Base-by-base conservation (phyloP, 2,797 vertebrate species). In the Hydrolagus colliei region DNA sequence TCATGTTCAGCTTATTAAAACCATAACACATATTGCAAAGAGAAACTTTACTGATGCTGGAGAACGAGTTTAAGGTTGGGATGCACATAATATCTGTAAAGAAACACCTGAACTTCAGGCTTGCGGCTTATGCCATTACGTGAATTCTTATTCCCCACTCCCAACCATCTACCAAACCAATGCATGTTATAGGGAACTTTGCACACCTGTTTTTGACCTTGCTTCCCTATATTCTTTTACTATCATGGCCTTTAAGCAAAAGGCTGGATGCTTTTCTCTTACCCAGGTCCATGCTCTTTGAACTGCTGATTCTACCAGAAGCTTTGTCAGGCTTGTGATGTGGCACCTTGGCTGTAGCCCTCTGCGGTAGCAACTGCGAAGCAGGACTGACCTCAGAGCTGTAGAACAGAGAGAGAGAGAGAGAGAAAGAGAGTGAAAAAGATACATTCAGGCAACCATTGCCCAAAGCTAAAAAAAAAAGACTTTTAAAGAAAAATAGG, bases 221-320 rank as follows among this genome's bases (percentile, higher is more conserved):
- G 67, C 79, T 82, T 67, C 68, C 14, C 52, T 14, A 4, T 18
- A 73, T 14, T 75, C 52, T 73, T 68, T 72, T 63, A 86, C 14
- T 74, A 63, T 65, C 27, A 59, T 86, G 20, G 27, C 35, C 10
- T 86, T 13, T 86, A 20, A 75, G 72, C 61, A 41, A 65, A 22
- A 75, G 52, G 52, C 67, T 74, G 85, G 71, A 73, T 27, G 59
- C 20, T 52, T 72, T 16, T 13, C 87, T 89, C 96, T 96, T 96
- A 98, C 97, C 97, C 87, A 97, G 94, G 92, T 98, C 97, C 96
- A 98, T 97, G 94, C 97, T 99, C 91, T 97, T 98, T 3, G 96
- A 98, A 35, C 65, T 11, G 4, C 32, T 84, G 65, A 84, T 84
- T 71, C 71, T 84, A 35, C 62, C 79, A 6, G 79, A 20, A 84